Evolutionary conservation across 1,140 invertebrate genomes (phyloP).

Genomic region (Heliconius himera): DNA sequence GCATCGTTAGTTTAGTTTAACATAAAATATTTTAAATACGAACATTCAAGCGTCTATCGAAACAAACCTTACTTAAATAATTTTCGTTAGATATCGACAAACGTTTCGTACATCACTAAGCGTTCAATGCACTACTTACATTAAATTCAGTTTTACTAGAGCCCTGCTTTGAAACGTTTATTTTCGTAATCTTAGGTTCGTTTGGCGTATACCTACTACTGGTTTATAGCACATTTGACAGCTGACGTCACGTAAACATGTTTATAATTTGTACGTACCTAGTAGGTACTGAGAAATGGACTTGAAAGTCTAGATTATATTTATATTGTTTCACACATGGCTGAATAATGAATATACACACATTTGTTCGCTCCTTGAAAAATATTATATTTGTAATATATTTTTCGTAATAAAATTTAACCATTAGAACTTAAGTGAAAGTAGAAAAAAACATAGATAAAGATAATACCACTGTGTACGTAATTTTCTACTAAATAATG

Average conservation of each 20-base stretch:
- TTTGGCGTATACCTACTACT: slow-evolving; percentile 22
- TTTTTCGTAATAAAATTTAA: no score
- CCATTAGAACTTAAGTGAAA: no score
- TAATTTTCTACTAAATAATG: no score
- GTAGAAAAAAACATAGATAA: no score
- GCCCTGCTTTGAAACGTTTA: slow-evolving; percentile 53
- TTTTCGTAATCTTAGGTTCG: slow-evolving; percentile 68
- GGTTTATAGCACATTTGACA: slow-evolving; percentile 42
- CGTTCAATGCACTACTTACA: slow-evolving; percentile 54
- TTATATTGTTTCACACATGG: no score
- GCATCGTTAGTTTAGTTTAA: no score
- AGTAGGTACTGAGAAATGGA: background rate
- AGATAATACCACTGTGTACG: no score
- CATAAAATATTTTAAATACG: no score
- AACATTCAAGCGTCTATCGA: no score
- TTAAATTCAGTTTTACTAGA: slow-evolving; percentile 66
- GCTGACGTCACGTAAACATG: slow-evolving; percentile 21
- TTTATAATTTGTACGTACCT: background rate
- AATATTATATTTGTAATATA: no score
- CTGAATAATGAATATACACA: no score
- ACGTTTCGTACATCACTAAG: slow-evolving; percentile 41
- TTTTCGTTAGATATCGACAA: slow-evolving; percentile 3
- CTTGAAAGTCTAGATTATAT: background rate
- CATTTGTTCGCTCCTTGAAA: no score
- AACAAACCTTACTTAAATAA: background rate